Base-by-base conservation (phyloP, 2,113 vertebrate species). In the Riparia riparia region DNA sequence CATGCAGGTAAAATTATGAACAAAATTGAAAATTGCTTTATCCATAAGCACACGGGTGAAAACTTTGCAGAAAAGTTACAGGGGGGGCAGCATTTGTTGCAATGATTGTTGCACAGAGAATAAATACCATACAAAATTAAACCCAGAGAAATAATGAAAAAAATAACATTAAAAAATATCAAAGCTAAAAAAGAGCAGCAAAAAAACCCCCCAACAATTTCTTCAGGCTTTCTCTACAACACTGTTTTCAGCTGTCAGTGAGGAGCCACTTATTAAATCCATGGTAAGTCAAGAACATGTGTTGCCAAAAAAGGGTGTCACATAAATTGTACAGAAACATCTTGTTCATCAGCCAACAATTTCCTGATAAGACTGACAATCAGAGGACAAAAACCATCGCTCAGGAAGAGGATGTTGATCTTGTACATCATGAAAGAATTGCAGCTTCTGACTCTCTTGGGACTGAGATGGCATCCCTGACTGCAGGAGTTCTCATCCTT, bases 121-220 rank as follows among this genome's bases (percentile, higher is more conserved):
- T 20, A 71, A 73, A 18, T 53, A 50, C 6, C 14, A 80, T 47
- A n/a, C 4, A 57, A 49, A 93, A 61, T 1, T 29, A 86, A 70
- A 25, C 3, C 14, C 16, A 37, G 8, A 45, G 14, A 57, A 86
- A 64, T 44, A 0, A 24, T 7, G 9, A 6, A 76, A 82, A n/a
- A 53, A 79, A 24, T 0, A 2, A 28, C 3, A 17, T 34, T 1
- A 0, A 28, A 64, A 44, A 34, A 39, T 1, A 7, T 8, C 22
- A 29, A 76, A 64, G 5, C 2, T 37, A 54, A 5, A 68, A 25
- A 77, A 50, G 7, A 31, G 9, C 39, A 72, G 17, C 1, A 39
- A 60, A 80, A 10, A 11, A 39, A 25, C 5, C 1, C 26, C 24
- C 2, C 11, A 17, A 72, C 14, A 34, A 26, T 37, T 69, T 88